Evolutionary conservation across 2,888 invertebrate genomes (phyloP).

Genomic region (Aleiodes testaceus): DNA sequence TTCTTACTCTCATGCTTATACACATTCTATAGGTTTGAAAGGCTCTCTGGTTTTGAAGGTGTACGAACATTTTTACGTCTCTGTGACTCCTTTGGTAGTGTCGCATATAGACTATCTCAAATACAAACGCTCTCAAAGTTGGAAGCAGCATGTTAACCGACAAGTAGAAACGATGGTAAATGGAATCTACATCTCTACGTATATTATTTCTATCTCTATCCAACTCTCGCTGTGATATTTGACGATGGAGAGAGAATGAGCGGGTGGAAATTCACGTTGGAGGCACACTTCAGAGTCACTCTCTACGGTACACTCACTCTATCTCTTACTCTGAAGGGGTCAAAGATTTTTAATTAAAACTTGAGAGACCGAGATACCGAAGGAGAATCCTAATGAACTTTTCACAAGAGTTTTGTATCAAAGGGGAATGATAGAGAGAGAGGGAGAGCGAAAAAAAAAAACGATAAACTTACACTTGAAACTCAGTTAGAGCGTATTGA

Average conservation of each 20-base stretch:
- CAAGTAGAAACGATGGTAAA: slow-evolving; percentile 62
- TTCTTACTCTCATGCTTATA: slow-evolving; percentile 37
- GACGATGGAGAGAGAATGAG: not conserved
- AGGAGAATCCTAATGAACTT: slow-evolving; percentile 42
- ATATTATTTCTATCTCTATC: slow-evolving; percentile 51
- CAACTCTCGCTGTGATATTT: slow-evolving; percentile 26
- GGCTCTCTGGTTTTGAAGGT: slow-evolving; percentile 5
- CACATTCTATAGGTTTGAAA: not conserved
- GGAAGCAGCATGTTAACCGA: slow-evolving; percentile 64
- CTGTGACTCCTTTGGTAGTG: slow-evolving; percentile 18
- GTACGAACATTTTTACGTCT: slow-evolving; percentile 4
- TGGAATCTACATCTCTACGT: slow-evolving; percentile 56
- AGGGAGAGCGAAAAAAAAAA: slow-evolving; percentile 11
- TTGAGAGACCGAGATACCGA: slow-evolving; percentile 37
- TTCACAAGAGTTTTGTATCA: slow-evolving; percentile 25
- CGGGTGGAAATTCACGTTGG: slow-evolving; percentile 22
- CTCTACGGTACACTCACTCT: slow-evolving; percentile 22
- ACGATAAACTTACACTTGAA: not conserved
- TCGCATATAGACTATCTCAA: slow-evolving; percentile 1
- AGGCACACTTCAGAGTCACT: slow-evolving; percentile 35
- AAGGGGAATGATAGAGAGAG: not conserved
- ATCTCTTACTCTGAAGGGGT: slow-evolving; percentile 34
- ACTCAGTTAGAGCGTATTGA: slow-evolving; percentile 9
- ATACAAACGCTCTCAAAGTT: slow-evolving; percentile 41
- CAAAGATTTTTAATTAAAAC: slow-evolving; percentile 45